phyloP scores from a whole-genome alignment of 2,888 invertebrate species.

The Chironomus tentans region DNA sequence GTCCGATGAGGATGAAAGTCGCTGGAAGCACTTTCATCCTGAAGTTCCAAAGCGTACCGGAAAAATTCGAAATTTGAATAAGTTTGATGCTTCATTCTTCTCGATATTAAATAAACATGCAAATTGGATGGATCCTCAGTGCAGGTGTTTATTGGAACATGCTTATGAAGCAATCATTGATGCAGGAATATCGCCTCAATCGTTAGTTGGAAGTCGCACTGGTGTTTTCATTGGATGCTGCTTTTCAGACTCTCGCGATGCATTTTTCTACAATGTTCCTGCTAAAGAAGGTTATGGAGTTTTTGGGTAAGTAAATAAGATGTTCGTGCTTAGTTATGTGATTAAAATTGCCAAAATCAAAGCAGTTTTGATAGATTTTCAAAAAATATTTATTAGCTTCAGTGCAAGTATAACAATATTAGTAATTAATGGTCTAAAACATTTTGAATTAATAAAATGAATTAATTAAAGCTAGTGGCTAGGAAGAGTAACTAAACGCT shows the following conservation, averaged over 20 bases:
- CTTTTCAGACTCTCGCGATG: slow-evolving; percentile 62
- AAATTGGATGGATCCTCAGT: slow-evolving; percentile 69
- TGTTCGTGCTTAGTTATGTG: too few species aligned
- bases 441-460: too few species aligned
- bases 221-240: slow-evolving; percentile 67
- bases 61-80: slow-evolving; percentile 57
- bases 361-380: too few species aligned
- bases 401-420: too few species aligned
- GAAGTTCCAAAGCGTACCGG: slow-evolving; percentile 68
- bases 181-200: slow-evolving; percentile 58
- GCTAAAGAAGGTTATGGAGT: slow-evolving; percentile 18
- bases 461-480: too few species aligned
- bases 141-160: slow-evolving; percentile 65
- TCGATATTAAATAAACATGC: slow-evolving; percentile 67
- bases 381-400: too few species aligned
- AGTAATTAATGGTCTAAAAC: too few species aligned
- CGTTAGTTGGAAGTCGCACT: slow-evolving; percentile 54
- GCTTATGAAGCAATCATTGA: slow-evolving; percentile 71
- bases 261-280: slow-evolving; percentile 42
- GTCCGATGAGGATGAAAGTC: slow-evolving; percentile 65
- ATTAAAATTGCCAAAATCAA: too few species aligned
- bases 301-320: slow-evolving; percentile 1
- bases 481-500: too few species aligned
- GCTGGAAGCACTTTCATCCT: slow-evolving; percentile 63
- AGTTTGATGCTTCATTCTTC: slow-evolving; percentile 70